Evolutionary conservation across 2,797 vertebrate species (phyloP).

Genomic region (Phataginus tricuspis): DNA sequence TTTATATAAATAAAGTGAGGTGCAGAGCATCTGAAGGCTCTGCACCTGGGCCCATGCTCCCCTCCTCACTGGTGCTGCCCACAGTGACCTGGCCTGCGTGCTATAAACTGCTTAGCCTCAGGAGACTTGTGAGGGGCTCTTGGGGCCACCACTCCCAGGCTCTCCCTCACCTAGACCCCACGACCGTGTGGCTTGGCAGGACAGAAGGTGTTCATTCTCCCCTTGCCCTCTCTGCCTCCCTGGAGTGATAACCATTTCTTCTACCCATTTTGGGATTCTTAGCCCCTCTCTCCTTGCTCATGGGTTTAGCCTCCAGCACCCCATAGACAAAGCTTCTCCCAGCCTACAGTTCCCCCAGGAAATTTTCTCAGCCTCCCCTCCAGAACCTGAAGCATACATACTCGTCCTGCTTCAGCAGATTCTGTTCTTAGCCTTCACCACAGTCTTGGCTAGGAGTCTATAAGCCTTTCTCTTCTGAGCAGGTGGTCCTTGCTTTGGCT

Average conservation of each 20-base stretch:
- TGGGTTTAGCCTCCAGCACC: background rate
- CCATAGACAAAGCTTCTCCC: background rate
- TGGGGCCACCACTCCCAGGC: no score
- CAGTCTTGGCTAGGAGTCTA: background rate
- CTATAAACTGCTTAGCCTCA: background rate
- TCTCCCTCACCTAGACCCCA: rapidly evolving
- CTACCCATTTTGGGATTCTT: background rate
- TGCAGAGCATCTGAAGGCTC: background rate
- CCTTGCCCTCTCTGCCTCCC: background rate
- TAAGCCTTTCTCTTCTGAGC: background rate
- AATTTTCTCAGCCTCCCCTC: background rate
- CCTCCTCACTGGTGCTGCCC: no score
- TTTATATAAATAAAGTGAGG: background rate
- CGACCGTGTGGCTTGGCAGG: background rate
- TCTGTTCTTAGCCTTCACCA: background rate
- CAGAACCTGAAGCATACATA: background rate
- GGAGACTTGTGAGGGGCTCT: background rate
- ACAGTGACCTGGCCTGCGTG: background rate
- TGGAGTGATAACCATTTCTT: background rate
- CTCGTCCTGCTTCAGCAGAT: background rate
- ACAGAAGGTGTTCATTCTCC: background rate
- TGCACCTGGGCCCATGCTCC: background rate
- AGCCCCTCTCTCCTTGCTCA: background rate
- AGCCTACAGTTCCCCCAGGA: background rate
- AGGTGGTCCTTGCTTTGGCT: background rate